phyloP scores from a whole-genome alignment of 2,888 invertebrate genomes.

The Argyresthia goedartella region DNA sequence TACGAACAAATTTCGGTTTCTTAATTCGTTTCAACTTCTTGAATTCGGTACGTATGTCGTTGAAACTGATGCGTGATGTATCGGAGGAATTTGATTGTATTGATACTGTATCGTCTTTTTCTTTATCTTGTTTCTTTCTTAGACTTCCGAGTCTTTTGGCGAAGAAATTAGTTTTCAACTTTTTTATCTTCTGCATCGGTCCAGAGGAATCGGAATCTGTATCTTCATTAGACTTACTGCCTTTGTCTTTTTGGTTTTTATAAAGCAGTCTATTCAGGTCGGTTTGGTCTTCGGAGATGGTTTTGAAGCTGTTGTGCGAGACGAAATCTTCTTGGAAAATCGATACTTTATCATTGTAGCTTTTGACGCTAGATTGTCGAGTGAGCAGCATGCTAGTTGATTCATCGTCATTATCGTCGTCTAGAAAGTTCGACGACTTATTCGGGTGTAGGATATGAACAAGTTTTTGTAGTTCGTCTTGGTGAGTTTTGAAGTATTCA shows the following conservation, averaged over 20 bases:
- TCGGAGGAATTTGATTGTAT: slow-evolving; percentile 64
- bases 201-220: slow-evolving; percentile 53
- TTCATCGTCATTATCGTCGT: slow-evolving; percentile 54
- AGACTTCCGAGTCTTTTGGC: slow-evolving; percentile 73
- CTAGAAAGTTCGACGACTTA: slow-evolving; percentile 36
- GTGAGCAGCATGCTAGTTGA: slow-evolving; percentile 37
- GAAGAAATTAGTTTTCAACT: slow-evolving; percentile 73
- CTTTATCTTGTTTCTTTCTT: slow-evolving; percentile 64
- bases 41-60: slow-evolving; percentile 51
- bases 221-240: slow-evolving; percentile 19
- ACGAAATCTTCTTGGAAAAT: slow-evolving; percentile 50
- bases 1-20: slow-evolving; percentile 21
- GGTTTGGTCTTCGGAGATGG: slow-evolving; percentile 52
- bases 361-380: slow-evolving; percentile 38
- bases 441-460: slow-evolving; percentile 49
- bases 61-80: slow-evolving; percentile 50
- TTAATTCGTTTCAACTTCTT: slow-evolving; percentile 50
- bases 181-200: slow-evolving; percentile 68
- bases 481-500: slow-evolving; percentile 50
- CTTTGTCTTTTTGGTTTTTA: slow-evolving; percentile 62
- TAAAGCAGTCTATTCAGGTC: slow-evolving; percentile 58
- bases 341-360: slow-evolving; percentile 40
- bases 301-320: slow-evolving; percentile 43
- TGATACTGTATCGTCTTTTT: slow-evolving; percentile 57
- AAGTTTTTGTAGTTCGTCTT: slow-evolving; percentile 49